Percentiles rank a stretch among this genome's conserved stretches.
These are phyloP conservation scores for Macroglossus sobrinus DNA, from an alignment of 2,113 vertebrate species.

Conservation along the genomic window DNA sequence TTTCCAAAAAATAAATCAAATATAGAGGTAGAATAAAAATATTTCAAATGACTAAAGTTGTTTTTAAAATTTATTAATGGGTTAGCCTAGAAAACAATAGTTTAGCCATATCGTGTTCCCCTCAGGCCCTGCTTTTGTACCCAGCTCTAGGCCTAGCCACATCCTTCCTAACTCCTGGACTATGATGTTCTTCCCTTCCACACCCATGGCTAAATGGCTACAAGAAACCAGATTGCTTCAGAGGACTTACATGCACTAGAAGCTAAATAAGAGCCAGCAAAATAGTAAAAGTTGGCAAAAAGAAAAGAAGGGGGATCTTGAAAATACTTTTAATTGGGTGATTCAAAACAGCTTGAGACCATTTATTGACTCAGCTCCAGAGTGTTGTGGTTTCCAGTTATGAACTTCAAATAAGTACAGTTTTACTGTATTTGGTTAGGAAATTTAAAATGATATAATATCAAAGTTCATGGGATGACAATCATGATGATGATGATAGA, in stretches of 20 bases:
- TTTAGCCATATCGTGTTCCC: rapidly evolving
- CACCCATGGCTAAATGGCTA: background rate
- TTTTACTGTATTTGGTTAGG: slow-evolving; percentile 3
- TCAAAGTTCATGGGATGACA: background rate
- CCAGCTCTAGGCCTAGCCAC: background rate
- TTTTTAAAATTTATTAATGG: background rate
- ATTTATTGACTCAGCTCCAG: background rate
- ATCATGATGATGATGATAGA: background rate
- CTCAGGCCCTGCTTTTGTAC: background rate
- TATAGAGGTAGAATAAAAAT: background rate
- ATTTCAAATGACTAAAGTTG: background rate
- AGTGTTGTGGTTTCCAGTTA: background rate
- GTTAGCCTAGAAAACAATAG: slow-evolving; percentile 12
- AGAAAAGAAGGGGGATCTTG: background rate
- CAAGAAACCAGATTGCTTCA: background rate
- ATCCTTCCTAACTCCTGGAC: background rate
- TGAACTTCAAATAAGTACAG: background rate
- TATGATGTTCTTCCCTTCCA: background rate
- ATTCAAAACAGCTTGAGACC: background rate
- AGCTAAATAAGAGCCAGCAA: background rate
- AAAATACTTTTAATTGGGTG: slow-evolving; percentile 38
- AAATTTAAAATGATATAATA: background rate
- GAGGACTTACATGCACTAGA: background rate
- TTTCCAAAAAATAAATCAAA: background rate
- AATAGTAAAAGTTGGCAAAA: background rate